Evolutionary conservation across 2,113 vertebrate species (phyloP), one percentile per base, ranked within the genome.

Genomic region (Myotis davidii): DNA sequence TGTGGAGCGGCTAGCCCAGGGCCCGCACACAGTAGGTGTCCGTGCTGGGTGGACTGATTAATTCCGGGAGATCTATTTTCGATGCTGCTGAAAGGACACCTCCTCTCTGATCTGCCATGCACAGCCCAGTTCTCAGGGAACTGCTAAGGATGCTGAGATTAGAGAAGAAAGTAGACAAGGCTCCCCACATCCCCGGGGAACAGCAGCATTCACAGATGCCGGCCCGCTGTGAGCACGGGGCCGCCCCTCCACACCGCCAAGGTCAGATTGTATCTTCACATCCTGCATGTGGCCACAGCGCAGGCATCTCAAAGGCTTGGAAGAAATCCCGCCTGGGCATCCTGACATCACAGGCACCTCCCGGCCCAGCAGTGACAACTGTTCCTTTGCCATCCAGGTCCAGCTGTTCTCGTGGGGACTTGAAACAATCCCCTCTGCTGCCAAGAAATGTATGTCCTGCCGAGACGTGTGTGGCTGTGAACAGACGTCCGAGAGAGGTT

Each of bases 201-300:
- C 25, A 37, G 85, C 14, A 39, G 87, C 32, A 6, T n/a, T 59
- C 20, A 5, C 23, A 2, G n/a, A 83, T 1, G 2, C 59, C 32
- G 5, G 10, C 48, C 67, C 13, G 0, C 83, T 3, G 27, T 0
- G 16, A 74, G 65, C 9, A 0, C 0, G 0, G 25, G 52, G n/a
- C 61, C 29, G 29, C 9, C 34, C 59, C 91, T 85, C 74, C 76
- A 29, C 14, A 37, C 12, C 1, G 1, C 59, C 2, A 6, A 82
- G 45, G 85, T 84, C 32, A 16, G 20, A n/a, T 65, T 2, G 45
- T 21, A 23, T 25, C 76, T 8, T 85, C 64, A n/a, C 42, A 11
- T 42, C 45, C 77, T 7, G 16, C 85, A 32, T 0, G 4, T 42
- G 54, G 81, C n/a, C 1, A 21, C 21, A 34, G 29, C 1, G 0